phyloP scores from a whole-genome alignment of 2,888 invertebrate species.

The Drosophila flavopinicola region DNA sequence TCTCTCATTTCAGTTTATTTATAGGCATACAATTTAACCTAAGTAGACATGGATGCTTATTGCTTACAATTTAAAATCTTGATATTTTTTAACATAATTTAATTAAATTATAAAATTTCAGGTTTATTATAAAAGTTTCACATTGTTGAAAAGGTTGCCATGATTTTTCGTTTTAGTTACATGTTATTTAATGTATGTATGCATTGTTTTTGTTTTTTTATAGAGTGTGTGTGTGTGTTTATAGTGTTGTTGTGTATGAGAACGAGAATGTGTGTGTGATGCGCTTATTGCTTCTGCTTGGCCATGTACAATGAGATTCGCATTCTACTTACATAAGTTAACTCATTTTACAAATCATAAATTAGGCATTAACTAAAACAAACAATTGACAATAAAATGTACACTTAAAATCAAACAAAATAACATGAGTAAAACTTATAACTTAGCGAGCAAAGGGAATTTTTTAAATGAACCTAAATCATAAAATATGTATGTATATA shows the following conservation, averaged over 20 bases:
- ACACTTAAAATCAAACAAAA: constrained; percentile 64
- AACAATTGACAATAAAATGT: constrained; percentile 64
- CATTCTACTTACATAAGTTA: constrained; percentile 65
- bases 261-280: constrained; percentile 43
- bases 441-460: constrained; percentile 59
- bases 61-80: constrained; percentile 54
- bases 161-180: constrained; percentile 45
- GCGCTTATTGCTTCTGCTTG: constrained; percentile 28
- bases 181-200: constrained; percentile 37
- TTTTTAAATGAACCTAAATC: constrained; percentile 57
- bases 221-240: constrained; percentile 24
- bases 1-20: constrained; percentile 37
- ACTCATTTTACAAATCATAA: constrained; percentile 61
- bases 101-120: constrained; percentile 63
- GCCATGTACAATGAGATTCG: constrained; percentile 67
- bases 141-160: constrained; percentile 50
- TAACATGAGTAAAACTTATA: constrained; percentile 45
- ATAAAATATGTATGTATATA: constrained; percentile 19
- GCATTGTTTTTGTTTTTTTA: constrained; percentile 21
- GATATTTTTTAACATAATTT: constrained; percentile 33
- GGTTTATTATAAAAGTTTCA: constrained; percentile 72
- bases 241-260: constrained; percentile 22
- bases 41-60: constrained; percentile 52
- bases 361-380: constrained; percentile 62
- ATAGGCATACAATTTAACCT: constrained; percentile 53